phyloP scores from a whole-genome alignment of 2,113 vertebrate species.

The Crotalus helleri region DNA sequence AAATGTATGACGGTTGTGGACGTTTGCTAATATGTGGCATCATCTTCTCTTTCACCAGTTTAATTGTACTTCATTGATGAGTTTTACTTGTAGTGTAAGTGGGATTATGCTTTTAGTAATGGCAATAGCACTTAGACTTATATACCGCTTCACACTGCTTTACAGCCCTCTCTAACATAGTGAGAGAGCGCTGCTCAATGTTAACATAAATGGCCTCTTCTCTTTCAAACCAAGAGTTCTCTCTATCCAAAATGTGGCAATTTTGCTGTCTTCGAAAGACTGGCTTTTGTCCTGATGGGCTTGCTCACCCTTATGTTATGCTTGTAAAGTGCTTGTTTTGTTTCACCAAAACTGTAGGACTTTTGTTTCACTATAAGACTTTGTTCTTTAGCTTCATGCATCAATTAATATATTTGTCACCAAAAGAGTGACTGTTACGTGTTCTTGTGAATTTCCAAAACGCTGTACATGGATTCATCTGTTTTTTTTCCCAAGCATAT shows the following conservation, averaged over 20 bases:
- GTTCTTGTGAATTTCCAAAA: background rate
- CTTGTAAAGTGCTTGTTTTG: background rate
- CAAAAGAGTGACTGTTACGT: background rate
- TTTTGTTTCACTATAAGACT: background rate
- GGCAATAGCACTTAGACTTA: too few relatives aligned
- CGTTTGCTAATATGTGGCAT: background rate
- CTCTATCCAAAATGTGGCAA: background rate
- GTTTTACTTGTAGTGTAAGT: background rate
- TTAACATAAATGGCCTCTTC: background rate
- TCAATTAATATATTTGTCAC: background rate
- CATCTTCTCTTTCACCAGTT: background rate
- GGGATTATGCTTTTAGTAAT: background rate
- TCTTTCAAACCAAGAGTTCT: background rate
- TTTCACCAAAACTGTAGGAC: background rate
- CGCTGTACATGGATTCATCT: background rate
- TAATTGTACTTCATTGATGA: background rate
- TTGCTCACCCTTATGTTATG: background rate
- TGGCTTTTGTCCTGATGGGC: background rate
- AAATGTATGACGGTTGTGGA: too few relatives aligned
- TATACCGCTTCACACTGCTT: too few relatives aligned
- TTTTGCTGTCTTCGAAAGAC: background rate
- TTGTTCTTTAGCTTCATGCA: background rate
- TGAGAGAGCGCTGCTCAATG: background rate
- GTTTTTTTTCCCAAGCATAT: background rate
- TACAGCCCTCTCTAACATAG: background rate